Evolutionary conservation across 2,888 invertebrate genomes (phyloP).

Genomic region (Hemistola chrysoprasaria): DNA sequence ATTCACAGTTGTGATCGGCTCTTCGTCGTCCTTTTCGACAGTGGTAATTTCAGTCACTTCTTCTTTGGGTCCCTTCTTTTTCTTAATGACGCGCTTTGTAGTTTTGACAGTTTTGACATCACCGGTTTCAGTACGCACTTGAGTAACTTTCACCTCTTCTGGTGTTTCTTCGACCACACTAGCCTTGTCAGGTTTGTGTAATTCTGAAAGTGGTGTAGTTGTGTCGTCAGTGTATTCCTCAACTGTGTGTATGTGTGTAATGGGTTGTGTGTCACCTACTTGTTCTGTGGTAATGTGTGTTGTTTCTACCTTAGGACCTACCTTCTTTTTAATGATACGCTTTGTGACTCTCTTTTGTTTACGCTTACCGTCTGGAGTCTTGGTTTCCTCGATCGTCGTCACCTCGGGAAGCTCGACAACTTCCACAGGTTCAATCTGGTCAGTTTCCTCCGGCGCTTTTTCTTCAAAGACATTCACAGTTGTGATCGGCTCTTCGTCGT

Average conservation of each 20-base stretch:
- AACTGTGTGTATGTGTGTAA: slow-evolving; percentile 55
- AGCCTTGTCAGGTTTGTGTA: slow-evolving; percentile 29
- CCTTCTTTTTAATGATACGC: slow-evolving; percentile 55
- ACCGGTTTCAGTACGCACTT: slow-evolving; percentile 30
- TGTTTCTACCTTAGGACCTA: slow-evolving; percentile 22
- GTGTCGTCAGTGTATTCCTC: slow-evolving; percentile 47
- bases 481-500: slow-evolving; percentile 35
- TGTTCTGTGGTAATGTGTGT: slow-evolving; percentile 36
- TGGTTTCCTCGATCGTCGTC: slow-evolving; percentile 25
- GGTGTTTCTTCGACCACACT: slow-evolving; percentile 34
- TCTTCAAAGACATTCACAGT: slow-evolving; percentile 35
- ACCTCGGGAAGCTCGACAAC: slow-evolving; percentile 34
- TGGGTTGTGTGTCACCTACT: slow-evolving; percentile 52
- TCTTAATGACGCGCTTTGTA: slow-evolving; percentile 40
- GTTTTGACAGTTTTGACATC: slow-evolving; percentile 45
- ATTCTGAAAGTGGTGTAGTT: slow-evolving; percentile 25
- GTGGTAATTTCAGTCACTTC: slow-evolving; percentile 37
- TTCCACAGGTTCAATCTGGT: slow-evolving; percentile 11
- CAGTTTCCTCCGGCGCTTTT: slow-evolving; percentile 50
- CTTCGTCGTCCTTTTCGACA: slow-evolving; percentile 28
- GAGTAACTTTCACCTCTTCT: slow-evolving; percentile 27
- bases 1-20: slow-evolving; percentile 45
- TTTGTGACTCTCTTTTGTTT: slow-evolving; percentile 36
- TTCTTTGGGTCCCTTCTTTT: slow-evolving; percentile 32
- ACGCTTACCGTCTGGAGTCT: slow-evolving; percentile 38